Evolutionary conservation across 2,113 vertebrate genomes (phyloP).

Genomic region (Mixornis gularis): DNA sequence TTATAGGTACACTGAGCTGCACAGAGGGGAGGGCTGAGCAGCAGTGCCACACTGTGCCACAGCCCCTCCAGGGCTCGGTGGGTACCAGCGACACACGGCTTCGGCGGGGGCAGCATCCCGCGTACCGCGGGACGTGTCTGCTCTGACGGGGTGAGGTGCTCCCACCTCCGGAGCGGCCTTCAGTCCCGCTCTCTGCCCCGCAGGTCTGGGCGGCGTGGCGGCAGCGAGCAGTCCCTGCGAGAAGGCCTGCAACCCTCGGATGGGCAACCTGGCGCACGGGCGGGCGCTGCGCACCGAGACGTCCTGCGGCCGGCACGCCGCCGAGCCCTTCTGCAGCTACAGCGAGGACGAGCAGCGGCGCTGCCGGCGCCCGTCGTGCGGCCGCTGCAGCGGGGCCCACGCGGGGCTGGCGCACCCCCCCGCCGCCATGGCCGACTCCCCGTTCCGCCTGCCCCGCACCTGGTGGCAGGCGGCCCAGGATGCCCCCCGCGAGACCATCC

Average conservation of each 20-base stretch:
- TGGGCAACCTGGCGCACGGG: conserved; percentile 90
- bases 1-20: neutral
- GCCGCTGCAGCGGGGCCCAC: conserved; percentile 78
- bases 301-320: conserved; percentile 76
- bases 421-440: conserved; percentile 89
- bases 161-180: accelerated
- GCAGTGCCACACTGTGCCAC: accelerated
- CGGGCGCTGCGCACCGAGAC: conserved; percentile 83
- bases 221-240: conserved; percentile 78
- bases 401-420: conserved; percentile 80
- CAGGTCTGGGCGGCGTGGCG: conserved; percentile 61
- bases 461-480: conserved; percentile 94
- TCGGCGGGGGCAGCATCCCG: neutral
- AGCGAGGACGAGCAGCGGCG: conserved; percentile 62
- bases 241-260: conserved; percentile 90
- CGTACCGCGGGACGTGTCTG: accelerated
- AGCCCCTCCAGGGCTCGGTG: accelerated
- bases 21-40: neutral
- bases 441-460: conserved; percentile 87
- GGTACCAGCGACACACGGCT: accelerated
- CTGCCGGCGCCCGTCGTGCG: conserved; percentile 73
- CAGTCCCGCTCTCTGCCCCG: neutral
- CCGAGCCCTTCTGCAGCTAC: conserved; percentile 82
- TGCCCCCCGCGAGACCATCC: conserved; percentile 78
- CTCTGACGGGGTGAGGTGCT: accelerated